Base-by-base conservation (phyloP, 2,888 invertebrate genomes). In the Drosophila flavopinicola region DNA sequence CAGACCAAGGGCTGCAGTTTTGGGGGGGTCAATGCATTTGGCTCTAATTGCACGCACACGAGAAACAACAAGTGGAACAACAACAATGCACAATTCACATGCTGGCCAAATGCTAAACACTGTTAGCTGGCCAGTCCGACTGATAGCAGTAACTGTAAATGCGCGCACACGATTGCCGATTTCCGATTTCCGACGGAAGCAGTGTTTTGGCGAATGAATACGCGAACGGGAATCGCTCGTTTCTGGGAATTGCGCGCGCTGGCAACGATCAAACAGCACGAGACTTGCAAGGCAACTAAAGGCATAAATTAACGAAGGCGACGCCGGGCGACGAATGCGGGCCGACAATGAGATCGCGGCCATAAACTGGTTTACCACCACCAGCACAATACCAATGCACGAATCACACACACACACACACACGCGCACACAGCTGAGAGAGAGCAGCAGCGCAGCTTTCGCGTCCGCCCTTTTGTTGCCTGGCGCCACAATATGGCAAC, bases 221-320 rank as follows among this genome's bases (percentile, higher is more conserved):
- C 59, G 56, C 63, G 63, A 15, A 44, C 48, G 63, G 9, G 17
- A n/a, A 0, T 41, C 23, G 30, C 15, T 20, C 35, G 59, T 69
- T 83, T 85, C 77, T 83, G 49, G 64, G 79, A 85, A 87, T 77
- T 76, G 79, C 84, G 75, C 85, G 87, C 86, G 84, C 87, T 70
- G 47, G 56, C 71, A 75, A 67, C 78, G 78, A 87, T 85, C 87
- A 87, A 88, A 89, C 89, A 72, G 89, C 89, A 88, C 90, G 87
- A 89, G 85, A 88, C 85, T 87, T 86, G 88, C 84, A 79, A 85
- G 67, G 87, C 89, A 88, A 89, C 89, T 89, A 88, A 88, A 88
- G 86, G 87, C 88, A 89, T 90, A 88, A 90, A 90, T 90, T 89
- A 90, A 84, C 79, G 78, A 88, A 85, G 77, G 75, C 87, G 76